A percentile compares a stretch with the other conserved stretches of the same genome.
These are phyloP conservation scores for Rhinopomastus cyanomelas DNA, from an alignment of 2,113 vertebrate genomes.

Conservation along the genomic window DNA sequence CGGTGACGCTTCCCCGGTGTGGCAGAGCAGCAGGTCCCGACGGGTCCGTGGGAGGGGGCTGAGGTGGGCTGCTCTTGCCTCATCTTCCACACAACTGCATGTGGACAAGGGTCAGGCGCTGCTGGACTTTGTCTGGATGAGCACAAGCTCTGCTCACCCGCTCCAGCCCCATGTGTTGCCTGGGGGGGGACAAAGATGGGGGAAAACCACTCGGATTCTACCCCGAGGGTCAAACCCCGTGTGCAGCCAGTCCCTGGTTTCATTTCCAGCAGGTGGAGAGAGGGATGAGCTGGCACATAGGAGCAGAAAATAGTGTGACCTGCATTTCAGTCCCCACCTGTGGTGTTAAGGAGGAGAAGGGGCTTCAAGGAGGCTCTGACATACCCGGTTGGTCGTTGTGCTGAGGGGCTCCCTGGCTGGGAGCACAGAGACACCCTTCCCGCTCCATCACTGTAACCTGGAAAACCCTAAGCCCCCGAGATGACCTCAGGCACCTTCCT, in stretches of 20 bases:
- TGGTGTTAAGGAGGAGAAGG: rapidly evolving
- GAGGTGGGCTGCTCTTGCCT: background rate
- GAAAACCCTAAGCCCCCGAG: background rate
- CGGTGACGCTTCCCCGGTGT: background rate
- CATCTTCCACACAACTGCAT: background rate
- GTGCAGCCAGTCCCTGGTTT: background rate
- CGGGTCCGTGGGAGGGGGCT: background rate
- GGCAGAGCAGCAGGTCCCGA: background rate
- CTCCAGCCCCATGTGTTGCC: rapidly evolving
- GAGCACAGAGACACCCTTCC: background rate
- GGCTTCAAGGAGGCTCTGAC: background rate
- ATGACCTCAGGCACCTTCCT: background rate
- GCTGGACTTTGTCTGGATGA: background rate
- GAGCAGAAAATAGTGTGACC: background rate
- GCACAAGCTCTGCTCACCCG: background rate
- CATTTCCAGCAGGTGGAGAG: rapidly evolving
- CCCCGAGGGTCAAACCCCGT: background rate
- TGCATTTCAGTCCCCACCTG: background rate
- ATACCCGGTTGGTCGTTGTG: rapidly evolving
- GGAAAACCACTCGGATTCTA: background rate
- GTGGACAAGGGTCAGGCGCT: constrained; percentile 28
- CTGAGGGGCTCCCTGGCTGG: rapidly evolving
- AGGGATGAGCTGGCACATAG: background rate
- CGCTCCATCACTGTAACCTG: background rate
- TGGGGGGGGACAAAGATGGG: background rate